Conservation (phyloP, 1,140 invertebrate genomes). For the Euwallacea fornicatus region DNA sequence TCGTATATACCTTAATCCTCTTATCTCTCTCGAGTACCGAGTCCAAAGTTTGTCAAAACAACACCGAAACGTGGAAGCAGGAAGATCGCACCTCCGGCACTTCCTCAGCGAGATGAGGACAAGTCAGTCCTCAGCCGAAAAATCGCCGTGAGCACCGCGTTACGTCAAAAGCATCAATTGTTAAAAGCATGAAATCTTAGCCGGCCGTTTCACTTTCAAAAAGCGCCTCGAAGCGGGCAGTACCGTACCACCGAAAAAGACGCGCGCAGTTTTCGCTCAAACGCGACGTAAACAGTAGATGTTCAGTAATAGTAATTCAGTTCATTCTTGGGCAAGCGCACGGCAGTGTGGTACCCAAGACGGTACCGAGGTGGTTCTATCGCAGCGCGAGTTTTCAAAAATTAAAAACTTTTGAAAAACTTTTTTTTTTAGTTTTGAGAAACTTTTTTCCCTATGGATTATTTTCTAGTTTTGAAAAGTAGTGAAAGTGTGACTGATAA, state of each 20-base stretch:
- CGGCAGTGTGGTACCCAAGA: slow-evolving; percentile 53
- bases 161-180: slow-evolving; percentile 42
- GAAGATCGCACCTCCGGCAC: neutral
- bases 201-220: slow-evolving; percentile 52
- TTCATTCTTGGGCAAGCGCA: slow-evolving; percentile 53
- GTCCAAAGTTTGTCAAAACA: too few species aligned
- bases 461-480: too few species aligned
- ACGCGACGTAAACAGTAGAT: slow-evolving; percentile 3
- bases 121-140: neutral
- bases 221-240: slow-evolving; percentile 41
- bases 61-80: neutral
- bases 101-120: neutral
- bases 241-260: slow-evolving; percentile 10
- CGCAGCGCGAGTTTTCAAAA: too few species aligned
- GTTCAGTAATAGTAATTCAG: slow-evolving; percentile 48
- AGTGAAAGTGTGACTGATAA: slow-evolving; percentile 47
- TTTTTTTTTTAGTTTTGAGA: too few species aligned
- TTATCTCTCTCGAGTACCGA: too few species aligned
- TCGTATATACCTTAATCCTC: too few species aligned
- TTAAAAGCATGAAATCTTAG: slow-evolving; percentile 47
- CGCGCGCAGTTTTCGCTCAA: neutral
- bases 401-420: too few species aligned
- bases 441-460: too few species aligned
- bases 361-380: neutral
- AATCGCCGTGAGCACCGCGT: slow-evolving; percentile 14